Evolutionary conservation across 2,888 invertebrate genomes (phyloP).

Genomic region (Xestia xanthographa): DNA sequence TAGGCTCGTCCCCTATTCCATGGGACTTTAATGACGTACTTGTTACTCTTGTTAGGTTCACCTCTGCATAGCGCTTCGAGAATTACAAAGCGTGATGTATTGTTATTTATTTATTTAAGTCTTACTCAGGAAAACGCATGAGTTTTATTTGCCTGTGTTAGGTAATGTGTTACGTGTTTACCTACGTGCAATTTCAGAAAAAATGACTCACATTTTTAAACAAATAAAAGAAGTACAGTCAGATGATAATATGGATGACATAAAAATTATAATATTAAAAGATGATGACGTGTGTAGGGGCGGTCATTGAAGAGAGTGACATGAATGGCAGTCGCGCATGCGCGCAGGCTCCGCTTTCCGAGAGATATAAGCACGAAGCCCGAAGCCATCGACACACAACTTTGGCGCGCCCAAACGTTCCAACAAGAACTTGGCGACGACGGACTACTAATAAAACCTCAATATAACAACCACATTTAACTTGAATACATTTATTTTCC

Average conservation of each 20-base stretch:
- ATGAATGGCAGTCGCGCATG: conserved; percentile 86
- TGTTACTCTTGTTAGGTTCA: not conserved
- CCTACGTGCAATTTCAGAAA: conserved; percentile 1
- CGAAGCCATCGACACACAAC: conserved; percentile 85
- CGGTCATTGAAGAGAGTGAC: conserved; percentile 87
- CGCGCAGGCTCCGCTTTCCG: conserved; percentile 76
- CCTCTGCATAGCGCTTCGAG: not conserved
- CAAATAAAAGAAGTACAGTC: conserved; percentile 27
- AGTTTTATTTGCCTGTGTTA: conserved; percentile 13
- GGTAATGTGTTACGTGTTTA: conserved; percentile 4
- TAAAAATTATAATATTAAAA: conserved; percentile 60
- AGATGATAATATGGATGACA: conserved; percentile 27
- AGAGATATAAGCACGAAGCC: conserved; percentile 86
- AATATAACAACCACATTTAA: conserved; percentile 50
- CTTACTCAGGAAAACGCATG: conserved; percentile 10
- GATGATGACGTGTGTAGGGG: conserved; percentile 82
- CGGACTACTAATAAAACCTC: conserved; percentile 65
- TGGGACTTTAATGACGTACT: not conserved
- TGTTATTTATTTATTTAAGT: not conserved
- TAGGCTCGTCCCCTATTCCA: not conserved
- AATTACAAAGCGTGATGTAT: not conserved
- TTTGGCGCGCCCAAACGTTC: conserved; percentile 88
- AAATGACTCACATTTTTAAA: conserved; percentile 30
- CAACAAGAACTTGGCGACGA: conserved; percentile 78
- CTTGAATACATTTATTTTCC: conserved; percentile 65